These are phyloP conservation scores for Mesoligia furuncula DNA, from an alignment of 2,888 invertebrate species.

Conservation along the genomic window DNA sequence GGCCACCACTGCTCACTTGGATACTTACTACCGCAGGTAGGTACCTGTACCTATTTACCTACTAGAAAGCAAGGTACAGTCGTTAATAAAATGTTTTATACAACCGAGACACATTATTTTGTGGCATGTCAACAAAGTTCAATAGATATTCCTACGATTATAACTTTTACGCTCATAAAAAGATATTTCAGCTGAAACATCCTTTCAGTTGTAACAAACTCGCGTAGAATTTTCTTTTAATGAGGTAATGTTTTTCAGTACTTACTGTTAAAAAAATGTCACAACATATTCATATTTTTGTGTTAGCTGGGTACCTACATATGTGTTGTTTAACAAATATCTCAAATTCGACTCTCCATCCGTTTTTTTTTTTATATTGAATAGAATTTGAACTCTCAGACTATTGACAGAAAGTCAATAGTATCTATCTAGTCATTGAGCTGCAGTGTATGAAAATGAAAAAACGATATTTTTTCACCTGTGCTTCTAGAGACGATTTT, in stretches of 20 bases:
- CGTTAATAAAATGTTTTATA: slow-evolving; percentile 42
- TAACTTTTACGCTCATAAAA: slow-evolving; percentile 29
- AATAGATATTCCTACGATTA: slow-evolving; percentile 6
- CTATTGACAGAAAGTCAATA: neutral
- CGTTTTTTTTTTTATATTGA: neutral
- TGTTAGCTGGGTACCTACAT: neutral
- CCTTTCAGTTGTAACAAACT: slow-evolving; percentile 1
- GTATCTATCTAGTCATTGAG: neutral
- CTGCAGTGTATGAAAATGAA: neutral
- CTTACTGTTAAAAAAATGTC: slow-evolving; percentile 4
- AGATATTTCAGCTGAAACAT: slow-evolving; percentile 27
- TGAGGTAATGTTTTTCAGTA: slow-evolving; percentile 18
- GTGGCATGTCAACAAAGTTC: slow-evolving; percentile 36
- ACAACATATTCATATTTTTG: neutral
- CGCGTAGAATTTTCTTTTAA: slow-evolving; percentile 15
- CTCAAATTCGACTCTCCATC: neutral
- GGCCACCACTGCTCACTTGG: too few relatives aligned
- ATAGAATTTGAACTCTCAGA: neutral
- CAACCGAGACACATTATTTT: slow-evolving; percentile 44
- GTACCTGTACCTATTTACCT: slow-evolving; percentile 21
- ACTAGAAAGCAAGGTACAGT: slow-evolving; percentile 46
- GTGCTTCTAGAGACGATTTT: neutral
- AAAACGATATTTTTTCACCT: neutral
- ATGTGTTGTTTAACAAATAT: neutral
- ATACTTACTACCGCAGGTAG: too few relatives aligned